These are phyloP conservation scores for Diachasma alloeum DNA, from an alignment of 1,140 invertebrate species.

Conservation along the genomic window DNA sequence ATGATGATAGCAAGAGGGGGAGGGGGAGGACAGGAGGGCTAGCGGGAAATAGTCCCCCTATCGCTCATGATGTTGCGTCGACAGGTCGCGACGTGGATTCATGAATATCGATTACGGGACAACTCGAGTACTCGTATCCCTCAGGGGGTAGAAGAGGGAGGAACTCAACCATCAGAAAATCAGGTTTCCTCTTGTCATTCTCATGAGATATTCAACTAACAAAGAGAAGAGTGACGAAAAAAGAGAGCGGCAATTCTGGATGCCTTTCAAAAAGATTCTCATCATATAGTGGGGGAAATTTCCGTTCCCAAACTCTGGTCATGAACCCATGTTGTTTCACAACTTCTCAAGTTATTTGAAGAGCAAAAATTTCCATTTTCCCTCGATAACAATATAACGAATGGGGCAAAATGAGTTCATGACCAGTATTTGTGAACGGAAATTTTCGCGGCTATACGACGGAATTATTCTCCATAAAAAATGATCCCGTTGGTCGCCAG, in stretches of 20 bases:
- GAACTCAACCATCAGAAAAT: not conserved
- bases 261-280: not conserved
- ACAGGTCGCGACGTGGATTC: conserved; percentile 13
- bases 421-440: not conserved
- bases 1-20: not conserved
- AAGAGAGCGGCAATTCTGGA: not conserved
- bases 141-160: not conserved
- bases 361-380: no score
- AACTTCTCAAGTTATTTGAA: no score
- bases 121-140: conserved; percentile 9
- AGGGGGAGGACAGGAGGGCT: not conserved
- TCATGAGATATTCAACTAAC: not conserved
- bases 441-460: no score
- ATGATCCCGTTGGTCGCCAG: not conserved
- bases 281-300: no score
- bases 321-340: no score
- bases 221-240: not conserved
- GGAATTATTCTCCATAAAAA: not conserved
- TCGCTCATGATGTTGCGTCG: conserved; percentile 7
- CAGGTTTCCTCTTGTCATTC: not conserved
- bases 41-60: not conserved
- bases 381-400: no score
- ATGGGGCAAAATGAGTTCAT: no score
- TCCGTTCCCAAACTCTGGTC: no score
- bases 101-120: conserved; percentile 18